Evolutionary conservation across 2,113 vertebrate species (phyloP), one percentile per base, ranked within the genome.

Genomic region (Poecilia latipinna): DNA sequence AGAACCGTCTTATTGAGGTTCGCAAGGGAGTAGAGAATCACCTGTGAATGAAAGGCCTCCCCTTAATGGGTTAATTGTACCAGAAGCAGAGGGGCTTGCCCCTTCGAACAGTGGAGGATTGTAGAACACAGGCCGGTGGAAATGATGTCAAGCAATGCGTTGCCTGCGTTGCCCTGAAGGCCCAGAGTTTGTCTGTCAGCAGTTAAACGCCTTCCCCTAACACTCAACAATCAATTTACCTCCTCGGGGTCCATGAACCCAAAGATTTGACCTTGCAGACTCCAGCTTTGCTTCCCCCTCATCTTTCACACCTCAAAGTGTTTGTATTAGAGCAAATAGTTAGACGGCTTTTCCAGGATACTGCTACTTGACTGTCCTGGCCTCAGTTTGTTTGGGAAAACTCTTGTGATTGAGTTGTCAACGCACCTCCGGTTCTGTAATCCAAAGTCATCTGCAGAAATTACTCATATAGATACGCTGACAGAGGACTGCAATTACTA

Each of bases 211-310:
- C 83, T 83, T 71, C 90, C 84, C 85, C 76, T 69, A 89, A 92
- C 89, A 86, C 85, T 86, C 90, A 84, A 86, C 92, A 92, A 93
- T 93, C 92, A 94, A 90, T 92, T 93, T 91, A 90, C 80, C 78
- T 88, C 91, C 89, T 91, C 72, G 5, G 89, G 89, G 91, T 88
- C 90, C 71, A 86, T 85, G 83, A 83, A 90, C 83, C 78, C 86
- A 89, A 89, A 88, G 88, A 91, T 91, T 91, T 93, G 88, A 92
- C 87, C 90, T 88, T 79, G 74, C 78, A 87, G 87, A 89, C 87
- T 82, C 29, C 1, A 78, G 88, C 88, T 90, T 91, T 91, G 78
- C 85, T 79, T 75, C 74, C 65, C 67, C 78, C 80, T 79, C 82
- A 88, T 90, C 82, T 86, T 79, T 77, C 80, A 80, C 79, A 88